These are phyloP conservation scores for Podotricha telesiphe DNA, from an alignment of 2,888 invertebrate genomes.

Conservation along the genomic window DNA sequence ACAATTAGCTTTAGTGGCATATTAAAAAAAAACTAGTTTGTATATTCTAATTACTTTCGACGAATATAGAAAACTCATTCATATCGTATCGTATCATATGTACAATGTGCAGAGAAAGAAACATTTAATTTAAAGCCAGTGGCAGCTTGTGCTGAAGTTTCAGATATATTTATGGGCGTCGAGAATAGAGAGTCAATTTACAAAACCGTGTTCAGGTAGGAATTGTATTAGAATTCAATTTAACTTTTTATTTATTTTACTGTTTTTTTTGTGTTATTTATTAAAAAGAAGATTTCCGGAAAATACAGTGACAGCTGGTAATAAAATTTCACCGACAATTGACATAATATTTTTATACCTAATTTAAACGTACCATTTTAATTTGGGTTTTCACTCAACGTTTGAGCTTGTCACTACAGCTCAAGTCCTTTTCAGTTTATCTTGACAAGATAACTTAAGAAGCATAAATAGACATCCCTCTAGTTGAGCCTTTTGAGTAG, in stretches of 20 bases:
- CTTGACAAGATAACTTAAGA: not conserved
- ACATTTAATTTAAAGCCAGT: slow-evolving; percentile 11
- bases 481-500: not conserved
- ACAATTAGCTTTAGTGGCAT: no score
- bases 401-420: not conserved
- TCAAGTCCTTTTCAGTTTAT: not conserved
- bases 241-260: slow-evolving; percentile 2
- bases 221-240: not conserved
- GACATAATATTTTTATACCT: no score
- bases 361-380: no score
- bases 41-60: not conserved
- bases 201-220: slow-evolving; percentile 16
- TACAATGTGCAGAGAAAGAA: not conserved
- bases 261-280: not conserved
- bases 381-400: not conserved
- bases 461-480: not conserved
- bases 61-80: not conserved
- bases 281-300: not conserved
- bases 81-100: no score
- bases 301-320: no score
- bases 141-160: slow-evolving; percentile 12
- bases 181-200: slow-evolving; percentile 24
- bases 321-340: no score
- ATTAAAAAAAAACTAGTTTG: not conserved
- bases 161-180: slow-evolving; percentile 27